Base-by-base conservation (phyloP, 2,888 invertebrate genomes). In the Rhagonycha fulva region DNA sequence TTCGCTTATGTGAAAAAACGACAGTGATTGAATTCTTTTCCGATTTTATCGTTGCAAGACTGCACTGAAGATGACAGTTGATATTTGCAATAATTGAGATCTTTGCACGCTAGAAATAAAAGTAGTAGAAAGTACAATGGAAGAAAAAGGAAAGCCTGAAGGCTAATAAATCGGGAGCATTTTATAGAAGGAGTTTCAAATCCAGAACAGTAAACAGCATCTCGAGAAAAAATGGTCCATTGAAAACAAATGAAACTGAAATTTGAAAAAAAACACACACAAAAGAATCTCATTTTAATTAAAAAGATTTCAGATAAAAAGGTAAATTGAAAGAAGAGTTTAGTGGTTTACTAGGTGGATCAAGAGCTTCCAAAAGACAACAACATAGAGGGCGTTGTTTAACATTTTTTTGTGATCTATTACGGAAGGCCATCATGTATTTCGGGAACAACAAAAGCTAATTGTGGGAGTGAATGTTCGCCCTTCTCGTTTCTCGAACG, bases 381-480 rank as follows among this genome's bases (percentile, higher is more conserved):
- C 32, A 32, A 32, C 32, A n/a, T 47, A 47, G n/a, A 12, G 47
- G 47, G 47, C 47, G 47, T 47, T 47, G 47, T 47, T 19, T n/a
- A 47, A 47, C 47, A 47, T 47, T 5, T n/a, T 47, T n/a, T 26
- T 12, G n/a, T 24, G 63, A 66, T 66, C 24, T 23, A 66, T 47
- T 19, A 66, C 63, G 32, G 32, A 14, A 19, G 66, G 63, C 71
- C 47, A 66, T 67, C 67, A 72, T 47, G 60, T 67, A 47, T 72
- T 14, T 66, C 63, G 47, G 32, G 47, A 19, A 66, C 71, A 72
- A 72, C 71, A 68, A 72, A 72, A 72, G 72, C 62, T 72, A 72
- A 72, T 72, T 72, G 72, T 62, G 61, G 72, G 68, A 66, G 72
- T 68, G 72, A 62, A 61, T 47, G 30, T 68, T 28, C 28, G 47